These are phyloP conservation scores for Neopipo cinnamomea DNA, from an alignment of 2,113 vertebrate genomes.

Conservation along the genomic window DNA sequence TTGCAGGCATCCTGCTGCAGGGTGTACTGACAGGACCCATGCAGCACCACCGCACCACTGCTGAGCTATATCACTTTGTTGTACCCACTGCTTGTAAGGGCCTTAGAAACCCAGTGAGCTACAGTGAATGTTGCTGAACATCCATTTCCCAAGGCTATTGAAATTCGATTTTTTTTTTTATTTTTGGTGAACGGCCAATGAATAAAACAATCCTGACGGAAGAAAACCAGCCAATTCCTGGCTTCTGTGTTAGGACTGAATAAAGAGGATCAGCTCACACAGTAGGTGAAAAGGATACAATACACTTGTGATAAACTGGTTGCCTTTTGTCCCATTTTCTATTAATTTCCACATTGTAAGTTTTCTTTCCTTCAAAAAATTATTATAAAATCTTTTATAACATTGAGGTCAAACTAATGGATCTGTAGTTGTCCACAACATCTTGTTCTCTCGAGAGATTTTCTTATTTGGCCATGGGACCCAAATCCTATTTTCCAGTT, in stretches of 20 bases:
- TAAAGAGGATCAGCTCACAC: slow-evolving; percentile 53
- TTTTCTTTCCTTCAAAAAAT: neutral
- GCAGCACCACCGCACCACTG: neutral
- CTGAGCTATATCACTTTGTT: neutral
- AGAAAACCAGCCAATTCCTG: slow-evolving; percentile 64
- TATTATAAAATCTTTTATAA: neutral
- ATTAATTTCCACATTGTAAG: neutral
- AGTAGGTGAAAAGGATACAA: slow-evolving; percentile 47
- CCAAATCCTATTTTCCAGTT: slow-evolving; percentile 23
- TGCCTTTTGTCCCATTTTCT: slow-evolving; percentile 29
- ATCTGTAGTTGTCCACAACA: neutral
- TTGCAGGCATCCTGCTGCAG: neutral
- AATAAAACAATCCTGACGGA: slow-evolving; percentile 58
- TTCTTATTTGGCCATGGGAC: neutral
- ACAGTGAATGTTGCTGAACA: slow-evolving; percentile 55
- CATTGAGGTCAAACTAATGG: neutral
- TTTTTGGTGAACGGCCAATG: slow-evolving; percentile 30
- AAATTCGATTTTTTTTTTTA: slow-evolving; percentile 21
- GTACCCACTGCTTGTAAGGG: neutral
- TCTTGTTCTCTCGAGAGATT: neutral
- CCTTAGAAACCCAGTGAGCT: slow-evolving; percentile 24
- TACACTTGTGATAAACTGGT: slow-evolving; percentile 49
- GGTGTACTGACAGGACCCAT: neutral
- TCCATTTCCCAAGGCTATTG: slow-evolving; percentile 62
- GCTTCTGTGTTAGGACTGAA: slow-evolving; percentile 35